phyloP scores from a whole-genome alignment of 1,140 invertebrate genomes.

The Rhopalosiphum padi region DNA sequence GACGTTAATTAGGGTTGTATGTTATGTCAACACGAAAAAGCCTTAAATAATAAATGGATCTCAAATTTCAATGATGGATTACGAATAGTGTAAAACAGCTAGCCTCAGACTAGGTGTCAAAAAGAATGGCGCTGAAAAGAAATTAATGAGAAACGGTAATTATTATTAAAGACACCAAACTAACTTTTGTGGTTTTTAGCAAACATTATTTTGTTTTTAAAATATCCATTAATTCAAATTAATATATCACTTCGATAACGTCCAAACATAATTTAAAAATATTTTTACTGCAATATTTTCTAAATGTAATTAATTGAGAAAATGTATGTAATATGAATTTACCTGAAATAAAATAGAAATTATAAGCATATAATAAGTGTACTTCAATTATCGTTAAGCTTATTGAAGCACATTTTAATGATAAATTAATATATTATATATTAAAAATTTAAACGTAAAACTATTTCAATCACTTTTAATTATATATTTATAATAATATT shows the following conservation, averaged over 20 bases:
- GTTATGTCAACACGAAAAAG: slow-evolving; percentile 58
- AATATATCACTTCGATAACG: neutral
- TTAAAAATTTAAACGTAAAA: neutral
- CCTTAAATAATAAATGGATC: slow-evolving; percentile 56
- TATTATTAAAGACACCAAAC: slow-evolving; percentile 21
- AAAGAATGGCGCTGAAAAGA: slow-evolving; percentile 42
- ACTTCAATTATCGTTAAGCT: neutral
- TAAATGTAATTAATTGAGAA: neutral
- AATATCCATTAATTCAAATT: slow-evolving; percentile 8
- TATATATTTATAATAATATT: neutral
- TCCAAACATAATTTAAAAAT: neutral
- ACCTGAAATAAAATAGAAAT: no score
- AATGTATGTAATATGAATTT: no score
- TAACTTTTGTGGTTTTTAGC: neutral
- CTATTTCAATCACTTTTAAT: neutral
- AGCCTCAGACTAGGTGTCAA: slow-evolving; percentile 45
- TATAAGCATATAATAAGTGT: no score
- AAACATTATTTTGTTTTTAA: slow-evolving; percentile 1
- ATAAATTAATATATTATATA: neutral
- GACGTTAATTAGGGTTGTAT: slow-evolving; percentile 58
- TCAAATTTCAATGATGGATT: slow-evolving; percentile 44
- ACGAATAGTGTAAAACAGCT: slow-evolving; percentile 37
- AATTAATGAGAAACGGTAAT: slow-evolving; percentile 43
- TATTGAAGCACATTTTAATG: neutral
- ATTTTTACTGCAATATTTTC: neutral